phyloP scores from a whole-genome alignment of 1,140 invertebrate species.

The Zaprionus africanus region DNA sequence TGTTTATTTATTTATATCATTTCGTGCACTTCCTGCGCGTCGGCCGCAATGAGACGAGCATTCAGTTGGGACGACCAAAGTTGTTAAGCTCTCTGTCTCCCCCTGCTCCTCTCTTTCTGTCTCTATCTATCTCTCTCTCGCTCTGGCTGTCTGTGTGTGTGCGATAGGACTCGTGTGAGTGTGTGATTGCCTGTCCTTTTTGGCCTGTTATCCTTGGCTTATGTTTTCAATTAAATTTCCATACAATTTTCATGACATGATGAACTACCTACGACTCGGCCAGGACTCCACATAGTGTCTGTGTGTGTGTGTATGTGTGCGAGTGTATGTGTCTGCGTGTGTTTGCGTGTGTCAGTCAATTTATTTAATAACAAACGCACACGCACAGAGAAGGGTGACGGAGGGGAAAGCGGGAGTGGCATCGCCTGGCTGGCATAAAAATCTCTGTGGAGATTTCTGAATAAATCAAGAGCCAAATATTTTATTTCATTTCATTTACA shows the following conservation, averaged over 20 bases:
- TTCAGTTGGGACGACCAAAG: slow-evolving; percentile 50
- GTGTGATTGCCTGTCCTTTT: slow-evolving; percentile 76
- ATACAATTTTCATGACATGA: slow-evolving; percentile 84
- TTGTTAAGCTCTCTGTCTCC: slow-evolving; percentile 58
- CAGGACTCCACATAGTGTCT: slow-evolving; percentile 40
- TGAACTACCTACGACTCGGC: slow-evolving; percentile 71
- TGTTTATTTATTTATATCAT: slow-evolving; percentile 82
- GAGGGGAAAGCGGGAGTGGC: slow-evolving; percentile 6
- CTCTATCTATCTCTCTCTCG: neutral
- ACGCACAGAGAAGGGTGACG: slow-evolving; percentile 27
- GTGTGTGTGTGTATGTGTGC: slow-evolving; percentile 27
- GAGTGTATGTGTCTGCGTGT: slow-evolving; percentile 34
- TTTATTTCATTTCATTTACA: slow-evolving; percentile 71
- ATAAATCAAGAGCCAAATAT: slow-evolving; percentile 77
- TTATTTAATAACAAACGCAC: slow-evolving; percentile 81
- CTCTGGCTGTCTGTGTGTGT: slow-evolving; percentile 25
- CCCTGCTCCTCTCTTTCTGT: neutral
- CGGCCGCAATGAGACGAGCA: slow-evolving; percentile 58
- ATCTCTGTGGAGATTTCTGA: slow-evolving; percentile 63
- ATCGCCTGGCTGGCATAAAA: slow-evolving; percentile 42
- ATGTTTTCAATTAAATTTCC: slow-evolving; percentile 84
- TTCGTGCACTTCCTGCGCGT: slow-evolving; percentile 77
- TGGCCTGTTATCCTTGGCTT: slow-evolving; percentile 82
- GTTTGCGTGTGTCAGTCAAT: slow-evolving; percentile 70
- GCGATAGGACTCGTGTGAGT: slow-evolving; percentile 43